These are phyloP conservation scores for Sebastes nivosus DNA, from an alignment of 2,797 vertebrate genomes.

Conservation along the genomic window DNA sequence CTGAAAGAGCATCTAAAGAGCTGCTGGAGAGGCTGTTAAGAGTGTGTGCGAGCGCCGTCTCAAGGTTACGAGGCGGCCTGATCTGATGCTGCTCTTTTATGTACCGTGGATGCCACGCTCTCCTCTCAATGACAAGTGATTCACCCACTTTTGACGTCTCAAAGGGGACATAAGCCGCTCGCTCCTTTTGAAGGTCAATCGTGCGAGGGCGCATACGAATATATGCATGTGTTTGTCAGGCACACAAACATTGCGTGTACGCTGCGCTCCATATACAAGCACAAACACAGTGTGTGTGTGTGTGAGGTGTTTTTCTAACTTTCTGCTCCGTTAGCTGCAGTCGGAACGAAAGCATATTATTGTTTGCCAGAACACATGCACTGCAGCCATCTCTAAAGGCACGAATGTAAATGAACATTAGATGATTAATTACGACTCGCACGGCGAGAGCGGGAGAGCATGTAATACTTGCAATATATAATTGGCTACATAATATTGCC, in stretches of 20 bases:
- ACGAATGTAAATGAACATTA: constrained; percentile 45
- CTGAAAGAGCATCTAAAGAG: constrained; percentile 29
- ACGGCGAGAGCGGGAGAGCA: constrained; percentile 13
- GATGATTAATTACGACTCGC: constrained; percentile 53
- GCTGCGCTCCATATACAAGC: constrained; percentile 20
- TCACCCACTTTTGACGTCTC: constrained; percentile 26
- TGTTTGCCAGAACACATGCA: constrained; percentile 55
- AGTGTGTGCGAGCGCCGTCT: not conserved
- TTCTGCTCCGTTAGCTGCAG: constrained; percentile 20
- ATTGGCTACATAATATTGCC: constrained; percentile 39
- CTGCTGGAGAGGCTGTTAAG: constrained; percentile 20
- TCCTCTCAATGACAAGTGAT: constrained; percentile 20
- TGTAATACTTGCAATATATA: constrained; percentile 42
- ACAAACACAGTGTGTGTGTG: constrained; percentile 17
- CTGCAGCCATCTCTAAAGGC: constrained; percentile 30
- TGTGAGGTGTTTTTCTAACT: constrained; percentile 15
- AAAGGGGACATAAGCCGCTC: constrained; percentile 1
- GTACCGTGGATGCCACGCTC: constrained; percentile 10
- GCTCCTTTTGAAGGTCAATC: constrained; percentile 45
- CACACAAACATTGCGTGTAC: constrained; percentile 25
- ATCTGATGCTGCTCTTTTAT: constrained; percentile 42
- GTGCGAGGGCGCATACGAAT: constrained; percentile 5
- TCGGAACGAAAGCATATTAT: constrained; percentile 34
- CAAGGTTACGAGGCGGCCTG: constrained; percentile 36
- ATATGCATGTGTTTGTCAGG: constrained; percentile 22